These are phyloP conservation scores for Prionace glauca DNA, from an alignment of 2,797 vertebrate species.

Conservation along the genomic window DNA sequence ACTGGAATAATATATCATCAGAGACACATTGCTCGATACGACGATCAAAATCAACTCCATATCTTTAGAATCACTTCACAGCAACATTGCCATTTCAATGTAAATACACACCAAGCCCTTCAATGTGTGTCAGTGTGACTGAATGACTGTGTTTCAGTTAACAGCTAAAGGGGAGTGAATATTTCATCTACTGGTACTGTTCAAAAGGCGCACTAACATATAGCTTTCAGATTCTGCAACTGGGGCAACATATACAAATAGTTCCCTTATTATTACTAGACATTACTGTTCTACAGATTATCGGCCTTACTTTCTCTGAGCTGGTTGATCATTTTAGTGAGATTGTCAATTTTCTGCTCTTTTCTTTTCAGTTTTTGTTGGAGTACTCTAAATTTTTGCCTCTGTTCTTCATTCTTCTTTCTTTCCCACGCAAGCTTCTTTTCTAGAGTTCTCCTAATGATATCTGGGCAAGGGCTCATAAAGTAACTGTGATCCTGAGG, in stretches of 20 bases:
- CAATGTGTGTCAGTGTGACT: neutral
- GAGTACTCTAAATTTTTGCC: constrained; percentile 31
- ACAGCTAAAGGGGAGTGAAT: neutral
- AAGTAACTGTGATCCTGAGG: constrained; percentile 32
- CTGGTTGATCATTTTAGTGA: constrained; percentile 24
- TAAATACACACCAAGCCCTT: neutral
- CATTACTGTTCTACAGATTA: neutral
- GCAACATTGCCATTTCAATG: neutral
- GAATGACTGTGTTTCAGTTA: neutral
- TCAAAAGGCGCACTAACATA: neutral
- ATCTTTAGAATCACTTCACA: neutral
- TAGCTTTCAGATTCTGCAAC: neutral
- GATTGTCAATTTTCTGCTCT: constrained; percentile 30
- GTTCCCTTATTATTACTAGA: neutral
- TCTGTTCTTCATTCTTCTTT: constrained; percentile 32
- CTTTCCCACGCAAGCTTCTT: constrained; percentile 33
- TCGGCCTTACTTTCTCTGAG: neutral
- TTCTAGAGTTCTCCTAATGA: constrained; percentile 26
- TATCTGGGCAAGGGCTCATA: constrained; percentile 34
- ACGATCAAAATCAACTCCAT: neutral
- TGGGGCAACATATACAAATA: neutral
- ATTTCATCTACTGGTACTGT: neutral
- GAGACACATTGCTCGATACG: neutral
- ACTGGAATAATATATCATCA: neutral
- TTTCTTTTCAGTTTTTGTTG: constrained; percentile 36